Percentiles rank a stretch among this genome's conserved stretches.
These are phyloP conservation scores for Nezara viridula DNA, from an alignment of 2,888 invertebrate genomes.

Conservation along the genomic window DNA sequence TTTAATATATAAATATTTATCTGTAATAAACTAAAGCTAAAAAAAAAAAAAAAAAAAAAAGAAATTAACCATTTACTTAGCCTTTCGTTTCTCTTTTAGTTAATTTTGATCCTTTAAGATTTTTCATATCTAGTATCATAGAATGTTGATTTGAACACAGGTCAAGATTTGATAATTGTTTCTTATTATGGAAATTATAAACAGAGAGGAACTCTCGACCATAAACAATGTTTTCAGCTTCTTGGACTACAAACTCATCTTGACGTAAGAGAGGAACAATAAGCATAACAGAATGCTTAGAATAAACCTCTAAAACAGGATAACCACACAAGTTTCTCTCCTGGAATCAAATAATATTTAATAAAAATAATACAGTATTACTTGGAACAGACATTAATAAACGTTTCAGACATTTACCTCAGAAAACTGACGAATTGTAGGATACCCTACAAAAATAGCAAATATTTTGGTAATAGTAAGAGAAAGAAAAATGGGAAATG, in stretches of 20 bases:
- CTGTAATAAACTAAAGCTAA: too few species aligned
- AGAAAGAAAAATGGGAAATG: constrained; percentile 62
- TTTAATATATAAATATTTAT: too few species aligned
- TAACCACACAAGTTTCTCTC: constrained; percentile 64
- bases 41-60: too few species aligned
- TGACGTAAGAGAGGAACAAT: constrained; percentile 64
- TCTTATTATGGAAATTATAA: constrained; percentile 18
- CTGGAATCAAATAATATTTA: constrained; percentile 59
- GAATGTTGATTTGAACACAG: background rate
- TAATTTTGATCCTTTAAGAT: background rate
- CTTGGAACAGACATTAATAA: background rate
- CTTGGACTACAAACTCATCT: constrained; percentile 65
- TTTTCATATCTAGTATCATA: background rate
- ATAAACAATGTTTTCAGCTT: constrained; percentile 63
- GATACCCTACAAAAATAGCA: constrained; percentile 62
- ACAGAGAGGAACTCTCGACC: constrained; percentile 46
- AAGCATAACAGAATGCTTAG: constrained; percentile 59
- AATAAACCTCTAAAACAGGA: constrained; percentile 65
- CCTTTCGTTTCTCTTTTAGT: constrained; percentile 25
- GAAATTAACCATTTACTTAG: background rate
- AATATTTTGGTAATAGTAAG: constrained; percentile 61
- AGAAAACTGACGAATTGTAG: constrained; percentile 60
- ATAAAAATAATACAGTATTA: background rate
- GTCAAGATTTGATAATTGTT: background rate
- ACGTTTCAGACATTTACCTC: constrained; percentile 58